Base-by-base conservation (phyloP, 2,888 invertebrate species). In the Corythucha ciliata region DNA sequence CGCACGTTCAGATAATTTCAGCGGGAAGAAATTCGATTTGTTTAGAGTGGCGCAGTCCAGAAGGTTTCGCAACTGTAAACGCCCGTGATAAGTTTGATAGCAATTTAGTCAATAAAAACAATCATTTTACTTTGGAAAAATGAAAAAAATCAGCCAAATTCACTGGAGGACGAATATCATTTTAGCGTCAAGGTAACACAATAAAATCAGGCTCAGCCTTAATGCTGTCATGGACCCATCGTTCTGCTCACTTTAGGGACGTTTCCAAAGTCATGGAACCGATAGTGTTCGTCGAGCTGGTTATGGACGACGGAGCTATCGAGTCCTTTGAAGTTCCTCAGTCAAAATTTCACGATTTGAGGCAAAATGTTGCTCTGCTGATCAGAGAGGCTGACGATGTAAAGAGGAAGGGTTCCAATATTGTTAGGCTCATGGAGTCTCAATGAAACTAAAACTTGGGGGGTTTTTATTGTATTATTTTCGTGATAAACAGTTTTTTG, bases 271-370 rank as follows among this genome's bases (percentile, higher is more conserved):
- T 60, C 20, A 22, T 58, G 33, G 60, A 61, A 42, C 61, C 60
- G 20, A 55, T 59, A 4, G 52, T 61, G 16, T 55, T 53, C 48
- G 48, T 61, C 34, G 57, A 60, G 37, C 39, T 61, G 36, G 47
- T 52, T 18, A 48, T 60, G 22, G 56, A 58, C 20, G 52, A 58
- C 34, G 61, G 58, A 18, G 47, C 51, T 16, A 46, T 42, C 18
- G 56, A 60, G 45, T 39, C 56, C 20, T 37, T 61, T n/a, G 61
- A 61, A 53, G 52, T 61, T 14, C 56, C 60, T 12, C 45, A 59
- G n/a, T 52, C 60, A n/a, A 60, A 58, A 53, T 61, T 61, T 25
- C 61, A 61, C 48, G 40, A 48, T 4, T 41, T 61, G 21, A 51
- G 61, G 3, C 60, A 60, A 48, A 57, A 55, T 46, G 57, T 59